Base-by-base conservation (phyloP, 1,140 invertebrate genomes). In the Caenorhabditis latens region DNA sequence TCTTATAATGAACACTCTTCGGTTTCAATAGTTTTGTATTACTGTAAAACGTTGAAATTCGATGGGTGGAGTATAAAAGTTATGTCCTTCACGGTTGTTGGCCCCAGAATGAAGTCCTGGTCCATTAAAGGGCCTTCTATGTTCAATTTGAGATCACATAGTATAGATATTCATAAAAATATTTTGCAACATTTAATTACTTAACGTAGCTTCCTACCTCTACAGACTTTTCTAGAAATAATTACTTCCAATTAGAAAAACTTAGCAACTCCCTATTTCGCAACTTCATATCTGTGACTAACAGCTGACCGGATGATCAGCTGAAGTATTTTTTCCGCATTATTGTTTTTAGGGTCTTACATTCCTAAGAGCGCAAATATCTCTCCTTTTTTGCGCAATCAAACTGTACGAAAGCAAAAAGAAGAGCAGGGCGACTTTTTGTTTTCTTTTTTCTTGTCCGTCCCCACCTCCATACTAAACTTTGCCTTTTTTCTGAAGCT, bases 301-400 rank as follows among this genome's bases (percentile, higher is more conserved):
- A 79, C 46, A 79, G 40, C 67, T 71, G 67, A 79, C 71, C 71
- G 71, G 71, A 48, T 79, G 71, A 79, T 79, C 71, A 79, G 71
- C 71, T 79, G 71, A 79, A 79, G 71, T n/a, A 50, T 79, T 43
- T 50, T 50, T 71, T 46, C 19, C 63, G 4, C 43, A 1, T 71
- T 16, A 1, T 71, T 16, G 19, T 79, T 79, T 53, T 53, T 53
- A 50, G 0, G 14, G 13, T 58, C n/a, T 58, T 71, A 50, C 46
- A 79, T 79, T 79, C 71, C 71, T 79, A 53, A 53, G 50, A 50
- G n/a, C 11, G 71, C 46, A 79, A 79, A 79, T 50, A 79, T 71
- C 46, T 71, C 19, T 40, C 42, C 46, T 50, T 79, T 50, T 79
- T 50, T 50, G 71, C 71, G 71, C 71, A 58, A 58, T 16, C 14